A percentile compares a stretch with the other conserved stretches of the same genome.
These are phyloP conservation scores for Eumaeus atala DNA, from an alignment of 1,140 invertebrate genomes.

Conservation along the genomic window DNA sequence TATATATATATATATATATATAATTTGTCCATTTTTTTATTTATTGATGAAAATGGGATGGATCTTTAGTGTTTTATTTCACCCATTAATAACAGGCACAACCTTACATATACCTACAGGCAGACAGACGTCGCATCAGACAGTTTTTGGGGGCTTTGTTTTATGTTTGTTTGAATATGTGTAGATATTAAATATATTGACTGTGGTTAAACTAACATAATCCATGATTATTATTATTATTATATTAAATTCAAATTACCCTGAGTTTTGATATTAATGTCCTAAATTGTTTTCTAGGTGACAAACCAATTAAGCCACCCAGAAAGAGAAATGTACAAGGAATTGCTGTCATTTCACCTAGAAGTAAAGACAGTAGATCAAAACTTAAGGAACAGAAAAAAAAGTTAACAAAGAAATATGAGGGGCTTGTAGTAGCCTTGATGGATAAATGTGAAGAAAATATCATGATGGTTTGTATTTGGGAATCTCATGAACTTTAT, in stretches of 20 bases:
- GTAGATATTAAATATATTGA: too few species aligned
- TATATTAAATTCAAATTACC: neutral
- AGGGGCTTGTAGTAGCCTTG: conserved; percentile 48
- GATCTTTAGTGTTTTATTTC: too few species aligned
- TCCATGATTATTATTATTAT: neutral
- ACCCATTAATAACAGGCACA: too few species aligned
- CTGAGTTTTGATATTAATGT: neutral
- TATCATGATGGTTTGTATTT: conserved; percentile 37
- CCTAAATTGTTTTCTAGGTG: conserved; percentile 25
- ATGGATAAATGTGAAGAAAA: conserved; percentile 63
- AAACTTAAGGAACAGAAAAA: conserved; percentile 52
- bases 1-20: too few species aligned
- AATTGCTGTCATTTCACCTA: conserved; percentile 34
- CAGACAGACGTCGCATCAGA: too few species aligned
- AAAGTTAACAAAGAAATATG: conserved; percentile 60
- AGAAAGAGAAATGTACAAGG: conserved; percentile 48
- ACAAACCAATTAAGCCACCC: conserved; percentile 49
- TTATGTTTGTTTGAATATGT: too few species aligned
- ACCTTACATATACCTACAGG: too few species aligned
- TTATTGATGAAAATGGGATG: too few species aligned
- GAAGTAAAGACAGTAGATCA: conserved; percentile 40
- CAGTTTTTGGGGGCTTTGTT: too few species aligned
- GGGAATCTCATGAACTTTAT: too few species aligned
- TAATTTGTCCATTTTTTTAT: too few species aligned
- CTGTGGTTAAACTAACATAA: too few species aligned